These are phyloP conservation scores for Porites rus DNA, from an alignment of 92 coral and sea anemone genomes.

Conservation along the genomic window DNA sequence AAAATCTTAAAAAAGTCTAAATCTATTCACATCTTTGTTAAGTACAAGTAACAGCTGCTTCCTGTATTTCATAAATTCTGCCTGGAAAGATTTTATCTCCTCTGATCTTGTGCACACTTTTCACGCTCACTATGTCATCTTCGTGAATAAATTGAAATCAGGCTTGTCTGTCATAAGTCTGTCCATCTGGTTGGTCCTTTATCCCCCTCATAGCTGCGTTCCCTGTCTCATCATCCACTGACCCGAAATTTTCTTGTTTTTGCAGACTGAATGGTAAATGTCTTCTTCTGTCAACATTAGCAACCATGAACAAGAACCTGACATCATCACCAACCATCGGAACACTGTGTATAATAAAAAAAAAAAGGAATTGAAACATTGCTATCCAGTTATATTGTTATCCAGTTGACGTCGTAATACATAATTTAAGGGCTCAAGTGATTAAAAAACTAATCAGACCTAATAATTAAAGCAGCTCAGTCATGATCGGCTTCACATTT, in stretches of 20 bases:
- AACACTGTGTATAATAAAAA: neutral
- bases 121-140: neutral
- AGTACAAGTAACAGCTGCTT: neutral
- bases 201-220: neutral
- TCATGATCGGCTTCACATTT: no score
- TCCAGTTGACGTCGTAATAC: no score
- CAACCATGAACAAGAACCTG: conserved; percentile 15
- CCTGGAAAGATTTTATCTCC: neutral
- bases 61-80: neutral
- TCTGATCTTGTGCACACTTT: neutral
- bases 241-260: conserved; percentile 13
- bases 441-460: no score
- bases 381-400: no score
- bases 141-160: neutral
- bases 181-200: no score
- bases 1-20: no score
- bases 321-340: neutral
- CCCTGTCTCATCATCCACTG: conserved; percentile 9
- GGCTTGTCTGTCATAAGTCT: neutral
- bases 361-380: neutral
- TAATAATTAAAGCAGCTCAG: no score
- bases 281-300: neutral
- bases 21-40: neutral
- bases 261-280: neutral
- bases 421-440: no score